A percentile compares a stretch with the other conserved stretches of the same genome.
Evolutionary conservation across 2,797 vertebrate species (phyloP).

Genomic region (Aythya fuligula): DNA sequence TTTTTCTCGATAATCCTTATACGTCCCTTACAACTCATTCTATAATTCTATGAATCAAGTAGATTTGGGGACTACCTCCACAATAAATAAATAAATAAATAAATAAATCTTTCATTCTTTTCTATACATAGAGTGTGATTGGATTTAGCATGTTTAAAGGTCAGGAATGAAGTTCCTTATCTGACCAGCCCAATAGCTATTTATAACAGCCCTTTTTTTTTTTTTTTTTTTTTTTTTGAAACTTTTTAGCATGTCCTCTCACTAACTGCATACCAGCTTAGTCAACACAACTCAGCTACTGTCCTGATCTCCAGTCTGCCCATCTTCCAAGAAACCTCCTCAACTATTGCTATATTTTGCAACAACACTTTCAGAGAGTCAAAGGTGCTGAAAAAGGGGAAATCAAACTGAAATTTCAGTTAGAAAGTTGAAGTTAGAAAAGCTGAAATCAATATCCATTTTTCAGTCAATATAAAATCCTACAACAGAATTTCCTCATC

Average conservation of each 20-base stretch:
- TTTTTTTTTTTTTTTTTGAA: neutral
- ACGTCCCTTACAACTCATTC: no score
- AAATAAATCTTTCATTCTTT: no score
- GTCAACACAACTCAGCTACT: neutral
- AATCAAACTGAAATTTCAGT: neutral
- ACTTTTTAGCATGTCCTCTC: neutral
- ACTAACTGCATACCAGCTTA: accelerated
- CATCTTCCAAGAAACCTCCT: neutral
- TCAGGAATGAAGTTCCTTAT: neutral
- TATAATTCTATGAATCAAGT: neutral
- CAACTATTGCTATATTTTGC: neutral
- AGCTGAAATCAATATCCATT: neutral
- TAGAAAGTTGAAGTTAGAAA: neutral
- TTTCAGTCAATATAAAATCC: neutral
- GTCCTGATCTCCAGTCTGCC: neutral
- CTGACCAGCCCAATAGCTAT: neutral
- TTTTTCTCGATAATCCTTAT: no score
- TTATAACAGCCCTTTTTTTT: neutral
- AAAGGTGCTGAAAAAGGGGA: neutral
- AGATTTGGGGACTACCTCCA: neutral
- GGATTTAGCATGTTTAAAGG: neutral
- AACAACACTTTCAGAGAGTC: accelerated
- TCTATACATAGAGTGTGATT: neutral
- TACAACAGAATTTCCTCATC: neutral
- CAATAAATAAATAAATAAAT: neutral